Evolutionary conservation across 2,888 invertebrate species (phyloP).

Genomic region (Drosophila barbarae): DNA sequence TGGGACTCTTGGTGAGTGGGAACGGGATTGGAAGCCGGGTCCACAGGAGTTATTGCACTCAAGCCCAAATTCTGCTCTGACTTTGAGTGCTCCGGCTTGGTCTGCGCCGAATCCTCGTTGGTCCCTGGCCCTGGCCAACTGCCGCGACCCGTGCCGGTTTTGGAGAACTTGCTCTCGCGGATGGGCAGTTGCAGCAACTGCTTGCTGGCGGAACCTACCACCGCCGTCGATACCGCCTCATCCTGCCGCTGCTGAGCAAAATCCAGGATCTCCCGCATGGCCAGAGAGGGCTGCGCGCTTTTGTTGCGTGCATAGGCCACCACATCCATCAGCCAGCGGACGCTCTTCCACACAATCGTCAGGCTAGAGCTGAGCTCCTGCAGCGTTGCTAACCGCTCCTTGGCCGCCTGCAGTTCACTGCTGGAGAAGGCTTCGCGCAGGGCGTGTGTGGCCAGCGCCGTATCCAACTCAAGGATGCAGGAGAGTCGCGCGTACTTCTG

Average conservation of each 20-base stretch:
- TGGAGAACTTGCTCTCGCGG: slow-evolving; percentile 87
- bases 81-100: slow-evolving; percentile 87
- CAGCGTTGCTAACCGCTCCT: slow-evolving; percentile 89
- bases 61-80: slow-evolving; percentile 86
- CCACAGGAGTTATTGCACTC: slow-evolving; percentile 52
- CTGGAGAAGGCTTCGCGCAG: slow-evolving; percentile 97
- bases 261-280: slow-evolving; percentile 78
- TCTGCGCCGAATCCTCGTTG: slow-evolving; percentile 44
- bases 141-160: slow-evolving; percentile 87
- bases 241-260: slow-evolving; percentile 68
- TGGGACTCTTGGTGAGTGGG: slow-evolving; percentile 20
- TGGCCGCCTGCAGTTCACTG: slow-evolving; percentile 91
- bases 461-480: slow-evolving; percentile 95
- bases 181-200: slow-evolving; percentile 77
- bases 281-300: slow-evolving; percentile 78
- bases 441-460: slow-evolving; percentile 93
- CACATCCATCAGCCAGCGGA: slow-evolving; percentile 97
- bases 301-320: slow-evolving; percentile 95
- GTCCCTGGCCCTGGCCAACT: slow-evolving; percentile 90
- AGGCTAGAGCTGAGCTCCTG: slow-evolving; percentile 91
- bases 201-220: slow-evolving; percentile 38
- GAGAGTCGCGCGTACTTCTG: slow-evolving; percentile 95
- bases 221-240: slow-evolving; percentile 25
- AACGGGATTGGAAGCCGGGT: slow-evolving; percentile 14
- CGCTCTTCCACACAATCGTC: slow-evolving; percentile 94